These are phyloP conservation scores for Dynastes maya DNA, from an alignment of 2,888 invertebrate species.

Conservation along the genomic window DNA sequence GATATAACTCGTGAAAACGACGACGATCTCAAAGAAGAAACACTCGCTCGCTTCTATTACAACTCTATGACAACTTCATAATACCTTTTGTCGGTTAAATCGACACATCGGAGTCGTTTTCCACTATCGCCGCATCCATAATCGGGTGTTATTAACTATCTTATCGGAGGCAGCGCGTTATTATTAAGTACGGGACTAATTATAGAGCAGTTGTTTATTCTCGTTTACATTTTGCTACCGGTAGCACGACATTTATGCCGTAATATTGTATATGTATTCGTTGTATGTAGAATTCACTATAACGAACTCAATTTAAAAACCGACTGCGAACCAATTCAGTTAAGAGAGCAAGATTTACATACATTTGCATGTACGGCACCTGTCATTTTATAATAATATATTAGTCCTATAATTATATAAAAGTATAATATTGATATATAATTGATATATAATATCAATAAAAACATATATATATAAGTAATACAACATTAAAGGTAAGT, in stretches of 20 bases:
- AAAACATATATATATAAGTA: too few relatives aligned
- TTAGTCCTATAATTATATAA: too few relatives aligned
- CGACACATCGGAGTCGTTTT: slow-evolving; percentile 20
- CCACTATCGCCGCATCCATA: slow-evolving; percentile 15
- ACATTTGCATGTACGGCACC: too few relatives aligned
- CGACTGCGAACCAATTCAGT: too few relatives aligned
- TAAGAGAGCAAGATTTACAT: too few relatives aligned
- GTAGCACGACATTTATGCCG: background rate
- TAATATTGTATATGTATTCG: background rate
- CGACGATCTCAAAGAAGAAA: slow-evolving; percentile 4
- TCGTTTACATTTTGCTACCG: slow-evolving; percentile 33
- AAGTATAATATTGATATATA: too few relatives aligned
- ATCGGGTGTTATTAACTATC: slow-evolving; percentile 30
- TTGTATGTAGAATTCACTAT: too few relatives aligned
- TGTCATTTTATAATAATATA: too few relatives aligned
- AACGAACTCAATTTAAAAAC: too few relatives aligned
- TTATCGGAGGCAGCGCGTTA: slow-evolving; percentile 19
- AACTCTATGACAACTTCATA: slow-evolving; percentile 18
- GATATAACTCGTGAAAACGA: background rate
- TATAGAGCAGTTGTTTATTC: slow-evolving; percentile 30
- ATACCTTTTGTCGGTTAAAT: slow-evolving; percentile 34
- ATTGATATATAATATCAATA: too few relatives aligned
- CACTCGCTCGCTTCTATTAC: background rate
- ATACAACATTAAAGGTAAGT: too few relatives aligned
- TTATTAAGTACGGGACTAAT: slow-evolving; percentile 29